phyloP scores from a whole-genome alignment of 2,113 vertebrate genomes.

The Lophura nycthemera region DNA sequence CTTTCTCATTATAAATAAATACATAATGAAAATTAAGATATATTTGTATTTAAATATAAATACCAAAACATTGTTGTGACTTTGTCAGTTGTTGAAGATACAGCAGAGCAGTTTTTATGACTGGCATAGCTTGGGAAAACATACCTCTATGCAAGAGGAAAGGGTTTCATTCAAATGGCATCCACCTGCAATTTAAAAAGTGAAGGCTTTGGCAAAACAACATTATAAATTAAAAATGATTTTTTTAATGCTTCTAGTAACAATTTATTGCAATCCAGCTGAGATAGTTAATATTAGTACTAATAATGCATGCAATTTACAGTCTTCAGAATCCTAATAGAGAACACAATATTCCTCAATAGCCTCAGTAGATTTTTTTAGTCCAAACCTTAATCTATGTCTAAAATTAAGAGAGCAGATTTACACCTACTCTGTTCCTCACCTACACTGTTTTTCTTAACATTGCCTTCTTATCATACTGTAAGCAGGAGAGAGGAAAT shows the following conservation, averaged over 20 bases:
- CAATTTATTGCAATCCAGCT: not conserved
- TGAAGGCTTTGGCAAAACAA: not conserved
- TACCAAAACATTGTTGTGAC: not conserved
- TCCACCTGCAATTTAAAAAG: not conserved
- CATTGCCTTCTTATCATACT: not conserved
- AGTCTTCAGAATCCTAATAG: not conserved
- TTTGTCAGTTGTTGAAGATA: not conserved
- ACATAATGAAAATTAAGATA: not conserved
- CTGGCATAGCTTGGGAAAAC: not conserved
- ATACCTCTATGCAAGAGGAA: not conserved
- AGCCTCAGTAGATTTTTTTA: not conserved
- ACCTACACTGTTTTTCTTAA: not conserved
- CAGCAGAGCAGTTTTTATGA: not conserved
- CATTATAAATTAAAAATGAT: not conserved
- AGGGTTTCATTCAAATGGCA: not conserved
- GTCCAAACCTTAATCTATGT: not conserved
- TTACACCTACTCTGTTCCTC: conserved; percentile 8
- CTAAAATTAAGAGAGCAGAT: conserved; percentile 9
- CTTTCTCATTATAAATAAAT: not conserved
- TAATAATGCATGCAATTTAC: not conserved
- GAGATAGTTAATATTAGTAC: not conserved
- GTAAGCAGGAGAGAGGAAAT: conserved; percentile 6
- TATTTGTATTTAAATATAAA: not conserved
- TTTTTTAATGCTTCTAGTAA: not conserved
- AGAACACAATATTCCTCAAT: not conserved